A percentile compares a stretch with the other conserved stretches of the same genome.
Conservation (phyloP, 2,888 invertebrate genomes). For the Pharmacophagus antenor region DNA sequence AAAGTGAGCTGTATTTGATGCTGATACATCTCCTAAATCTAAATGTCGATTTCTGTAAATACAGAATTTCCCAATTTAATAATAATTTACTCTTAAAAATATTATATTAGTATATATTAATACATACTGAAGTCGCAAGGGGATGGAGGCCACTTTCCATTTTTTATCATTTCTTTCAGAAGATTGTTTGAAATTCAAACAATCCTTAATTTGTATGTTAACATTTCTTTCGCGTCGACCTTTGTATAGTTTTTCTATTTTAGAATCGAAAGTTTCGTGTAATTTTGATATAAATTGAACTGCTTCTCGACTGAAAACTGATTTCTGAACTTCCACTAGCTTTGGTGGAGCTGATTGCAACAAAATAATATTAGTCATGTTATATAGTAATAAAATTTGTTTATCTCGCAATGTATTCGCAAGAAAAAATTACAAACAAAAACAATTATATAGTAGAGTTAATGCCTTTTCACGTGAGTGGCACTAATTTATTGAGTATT, state of each 20-base stretch:
- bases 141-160: conserved; percentile 83
- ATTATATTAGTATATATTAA: not conserved
- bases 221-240: conserved; percentile 61
- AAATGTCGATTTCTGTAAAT: conserved; percentile 77
- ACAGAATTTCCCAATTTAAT: not conserved
- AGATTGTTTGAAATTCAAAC: conserved; percentile 67
- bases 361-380: conserved; percentile 52
- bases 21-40: conserved; percentile 84
- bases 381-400: not conserved
- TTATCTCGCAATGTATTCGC: not conserved
- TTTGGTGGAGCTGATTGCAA: conserved; percentile 77
- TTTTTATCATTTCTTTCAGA: conserved; percentile 60
- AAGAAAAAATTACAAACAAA: not conserved
- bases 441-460: too few species aligned
- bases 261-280: conserved; percentile 69
- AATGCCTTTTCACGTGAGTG: too few species aligned
- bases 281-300: conserved; percentile 79
- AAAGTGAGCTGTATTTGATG: conserved; percentile 81
- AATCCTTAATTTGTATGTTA: conserved; percentile 45
- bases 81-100: not conserved
- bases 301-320: conserved; percentile 79
- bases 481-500: too few species aligned
- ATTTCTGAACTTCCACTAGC: conserved; percentile 75
- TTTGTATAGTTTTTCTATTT: conserved; percentile 71
- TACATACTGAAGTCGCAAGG: conserved; percentile 75